Base-by-base conservation (phyloP, 2,113 vertebrate genomes). In the Corydoras maculifer region DNA sequence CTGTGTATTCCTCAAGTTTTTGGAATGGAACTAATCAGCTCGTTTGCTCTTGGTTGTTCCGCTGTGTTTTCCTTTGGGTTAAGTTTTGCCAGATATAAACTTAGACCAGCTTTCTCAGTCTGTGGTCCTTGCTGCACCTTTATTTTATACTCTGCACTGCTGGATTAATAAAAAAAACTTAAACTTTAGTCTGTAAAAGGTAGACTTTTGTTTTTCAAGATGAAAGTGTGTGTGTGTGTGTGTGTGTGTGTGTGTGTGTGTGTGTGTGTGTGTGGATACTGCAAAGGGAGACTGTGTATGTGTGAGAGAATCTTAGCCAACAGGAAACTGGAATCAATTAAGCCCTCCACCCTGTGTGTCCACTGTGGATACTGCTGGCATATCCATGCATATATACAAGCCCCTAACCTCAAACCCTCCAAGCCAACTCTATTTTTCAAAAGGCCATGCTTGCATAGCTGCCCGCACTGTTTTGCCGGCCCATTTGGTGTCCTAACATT, bases 1-100 rank as follows among this genome's bases (percentile, higher is more conserved):
- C 86, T 88, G 84, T 78, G 81, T 75, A 82, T 68, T 84, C 82
- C 81, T 84, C 77, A 70, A 66, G 82, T 72, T 70, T 84, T 80
- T 80, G 83, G 74, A 75, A 83, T 82, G 72, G 73, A 77, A 88
- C 82, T 80, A 85, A 83, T 84, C 78, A 77, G 75, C 77, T 85
- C 82, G 83, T 86, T 85, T 79, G 86, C 79, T 83, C 68, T 78
- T 78, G 79, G 82, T 84, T 83, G 62, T 62, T 74, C 51, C 58
- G 50, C 32, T 68, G 58, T 49, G 51, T 54, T 68, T 74, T 68
- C 50, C 64, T 62, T 48, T 60, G 65, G 77, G 82, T 80, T 67
- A 32, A 74, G 65, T 55, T 68, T 58, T 74, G 60, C 72, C 65
- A 74, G 77, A 61, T 73, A 31, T 10, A 31, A 66, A 48, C 25